phyloP scores from a whole-genome alignment of 2,888 invertebrate genomes.

The Diogma glabrata region DNA sequence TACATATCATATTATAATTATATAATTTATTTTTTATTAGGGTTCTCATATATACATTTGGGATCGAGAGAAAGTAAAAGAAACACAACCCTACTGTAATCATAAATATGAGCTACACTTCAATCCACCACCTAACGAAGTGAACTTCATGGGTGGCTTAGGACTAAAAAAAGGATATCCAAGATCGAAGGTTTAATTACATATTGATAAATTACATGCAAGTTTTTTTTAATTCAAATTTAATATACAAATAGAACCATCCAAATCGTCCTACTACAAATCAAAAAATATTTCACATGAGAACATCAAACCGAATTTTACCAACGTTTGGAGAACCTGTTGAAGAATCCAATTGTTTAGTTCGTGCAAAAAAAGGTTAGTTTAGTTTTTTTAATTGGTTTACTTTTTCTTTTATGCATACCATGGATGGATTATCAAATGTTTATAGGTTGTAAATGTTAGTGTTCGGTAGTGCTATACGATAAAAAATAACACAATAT shows the following conservation, averaged over 20 bases:
- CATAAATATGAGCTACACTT: constrained; percentile 11
- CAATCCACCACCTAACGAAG: constrained; percentile 16
- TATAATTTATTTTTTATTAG: constrained; percentile 2
- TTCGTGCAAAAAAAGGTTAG: not conserved
- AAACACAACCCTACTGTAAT: constrained; percentile 10
- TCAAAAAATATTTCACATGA: constrained; percentile 15
- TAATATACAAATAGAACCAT: constrained; percentile 11
- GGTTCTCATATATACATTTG: constrained; percentile 8
- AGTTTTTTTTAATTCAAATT: no score
- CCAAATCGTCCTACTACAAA: constrained; percentile 13
- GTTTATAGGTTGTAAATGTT: no score
- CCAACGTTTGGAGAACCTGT: constrained; percentile 14
- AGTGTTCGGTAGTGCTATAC: no score
- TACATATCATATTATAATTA: no score
- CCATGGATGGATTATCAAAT: no score
- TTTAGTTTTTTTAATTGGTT: not conserved
- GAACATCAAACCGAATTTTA: constrained; percentile 13
- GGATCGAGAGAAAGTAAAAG: not conserved
- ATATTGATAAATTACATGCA: not conserved
- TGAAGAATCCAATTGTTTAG: constrained; percentile 4
- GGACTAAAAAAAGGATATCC: constrained; percentile 11
- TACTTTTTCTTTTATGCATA: no score
- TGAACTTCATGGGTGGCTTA: constrained; percentile 15
- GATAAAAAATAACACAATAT: no score
- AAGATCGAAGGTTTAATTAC: constrained; percentile 12